Evolutionary conservation across 2,797 vertebrate species (phyloP).

Genomic region (Erithacus rubecula): DNA sequence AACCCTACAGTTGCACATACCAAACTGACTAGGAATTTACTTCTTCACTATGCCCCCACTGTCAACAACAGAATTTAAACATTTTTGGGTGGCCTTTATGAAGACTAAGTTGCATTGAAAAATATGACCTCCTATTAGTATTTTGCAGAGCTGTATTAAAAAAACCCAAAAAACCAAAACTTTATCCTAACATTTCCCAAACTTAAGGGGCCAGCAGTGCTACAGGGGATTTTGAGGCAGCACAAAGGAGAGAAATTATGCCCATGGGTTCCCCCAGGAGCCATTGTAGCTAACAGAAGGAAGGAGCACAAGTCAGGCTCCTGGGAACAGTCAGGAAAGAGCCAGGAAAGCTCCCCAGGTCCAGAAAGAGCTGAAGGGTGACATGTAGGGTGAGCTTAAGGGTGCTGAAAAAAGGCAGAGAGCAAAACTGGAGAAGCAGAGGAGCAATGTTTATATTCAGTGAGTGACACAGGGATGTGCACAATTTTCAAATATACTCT

Average conservation of each 20-base stretch:
- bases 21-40: background rate
- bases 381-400: background rate
- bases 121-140: background rate
- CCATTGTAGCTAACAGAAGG: background rate
- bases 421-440: background rate
- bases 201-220: background rate
- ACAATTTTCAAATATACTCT: background rate
- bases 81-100: background rate
- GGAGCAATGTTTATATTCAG: background rate
- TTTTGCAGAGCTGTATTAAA: background rate
- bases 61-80: background rate
- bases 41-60: background rate
- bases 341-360: background rate
- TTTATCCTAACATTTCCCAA: background rate
- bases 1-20: background rate
- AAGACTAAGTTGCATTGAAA: background rate
- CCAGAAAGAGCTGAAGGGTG: background rate
- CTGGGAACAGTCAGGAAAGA: too few species aligned
- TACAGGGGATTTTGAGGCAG: accelerated
- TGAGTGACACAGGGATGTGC: background rate
- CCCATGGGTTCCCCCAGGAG: background rate
- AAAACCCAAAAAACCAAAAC: background rate
- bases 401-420: background rate
- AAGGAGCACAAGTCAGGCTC: background rate
- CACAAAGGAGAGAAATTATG: background rate